These are phyloP conservation scores for Zoanthus sansibaricus DNA, from an alignment of 92 coral and sea anemone species.

Conservation along the genomic window DNA sequence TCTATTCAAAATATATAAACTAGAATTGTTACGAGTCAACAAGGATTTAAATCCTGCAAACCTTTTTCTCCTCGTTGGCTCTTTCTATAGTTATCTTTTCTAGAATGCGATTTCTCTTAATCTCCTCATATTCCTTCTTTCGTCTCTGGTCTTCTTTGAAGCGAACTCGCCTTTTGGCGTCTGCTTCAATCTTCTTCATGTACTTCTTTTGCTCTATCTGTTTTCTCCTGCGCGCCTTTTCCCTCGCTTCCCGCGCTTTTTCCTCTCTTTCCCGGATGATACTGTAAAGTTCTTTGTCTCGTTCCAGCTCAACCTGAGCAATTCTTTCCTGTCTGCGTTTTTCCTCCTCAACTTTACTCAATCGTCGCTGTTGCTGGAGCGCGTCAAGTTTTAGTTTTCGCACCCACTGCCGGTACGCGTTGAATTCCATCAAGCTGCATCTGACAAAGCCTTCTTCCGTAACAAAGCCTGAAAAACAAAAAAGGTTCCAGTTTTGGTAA, in stretches of 20 bases:
- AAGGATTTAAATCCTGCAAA: background rate
- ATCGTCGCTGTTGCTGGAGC: slow-evolving; percentile 64
- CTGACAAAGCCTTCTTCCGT: slow-evolving; percentile 90
- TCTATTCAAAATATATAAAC: too few relatives aligned
- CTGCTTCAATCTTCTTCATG: slow-evolving; percentile 58
- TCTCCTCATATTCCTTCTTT: slow-evolving; percentile 57
- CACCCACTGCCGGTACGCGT: slow-evolving; percentile 93
- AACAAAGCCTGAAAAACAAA: slow-evolving; percentile 71
- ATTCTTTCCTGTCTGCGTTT: slow-evolving; percentile 64
- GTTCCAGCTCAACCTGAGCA: slow-evolving; percentile 51
- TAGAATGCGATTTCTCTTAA: slow-evolving; percentile 61
- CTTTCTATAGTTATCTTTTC: slow-evolving; percentile 47
- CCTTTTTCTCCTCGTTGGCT: slow-evolving; percentile 61
- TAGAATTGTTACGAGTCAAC: too few relatives aligned
- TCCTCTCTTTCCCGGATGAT: slow-evolving; percentile 66
- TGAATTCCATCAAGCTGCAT: slow-evolving; percentile 92
- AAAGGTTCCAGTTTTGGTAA: background rate
- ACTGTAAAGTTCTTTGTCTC: slow-evolving; percentile 71
- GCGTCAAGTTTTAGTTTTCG: slow-evolving; percentile 88
- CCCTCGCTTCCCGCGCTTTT: slow-evolving; percentile 59
- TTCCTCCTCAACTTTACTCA: slow-evolving; percentile 55
- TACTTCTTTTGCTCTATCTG: slow-evolving; percentile 17
- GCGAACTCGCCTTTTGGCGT: slow-evolving; percentile 68
- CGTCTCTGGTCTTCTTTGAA: slow-evolving; percentile 49
- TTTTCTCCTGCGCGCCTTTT: slow-evolving; percentile 44